A percentile compares a stretch with the other conserved stretches of the same genome.
phyloP scores from a whole-genome alignment of 2,888 invertebrate species.

The Pycnomerus fuliginosus region DNA sequence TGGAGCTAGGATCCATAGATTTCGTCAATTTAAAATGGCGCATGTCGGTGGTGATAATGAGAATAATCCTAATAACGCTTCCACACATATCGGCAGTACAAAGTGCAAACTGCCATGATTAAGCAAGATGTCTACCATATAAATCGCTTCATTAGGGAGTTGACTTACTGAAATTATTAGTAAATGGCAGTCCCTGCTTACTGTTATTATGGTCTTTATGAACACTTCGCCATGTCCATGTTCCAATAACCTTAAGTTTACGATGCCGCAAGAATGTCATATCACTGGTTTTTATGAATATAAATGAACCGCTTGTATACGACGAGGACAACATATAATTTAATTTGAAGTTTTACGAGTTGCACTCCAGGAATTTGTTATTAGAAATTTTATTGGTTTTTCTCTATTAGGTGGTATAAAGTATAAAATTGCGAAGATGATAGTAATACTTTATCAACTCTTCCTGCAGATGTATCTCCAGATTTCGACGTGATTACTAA shows the following conservation, averaged over 20 bases:
- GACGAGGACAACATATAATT: no score
- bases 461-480: no score
- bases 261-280: conserved; percentile 52
- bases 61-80: no score
- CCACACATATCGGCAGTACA: no score
- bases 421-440: no score
- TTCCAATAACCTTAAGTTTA: conserved; percentile 51
- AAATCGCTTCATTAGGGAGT: conserved; percentile 50
- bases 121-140: conserved; percentile 46
- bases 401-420: no score
- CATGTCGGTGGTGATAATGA: no score
- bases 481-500: no score
- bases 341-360: conserved; percentile 46
- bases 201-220: conserved; percentile 40
- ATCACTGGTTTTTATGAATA: conserved; percentile 50
- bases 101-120: no score
- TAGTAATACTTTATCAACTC: no score
- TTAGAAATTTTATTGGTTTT: conserved; percentile 39
- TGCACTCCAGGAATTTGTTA: conserved; percentile 37
- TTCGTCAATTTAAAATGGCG: no score
- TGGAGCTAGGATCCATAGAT: no score
- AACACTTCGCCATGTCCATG: conserved; percentile 44
- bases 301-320: conserved; percentile 36
- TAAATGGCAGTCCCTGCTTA: conserved; percentile 28
- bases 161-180: conserved; percentile 24